phyloP scores from a whole-genome alignment of 2,113 vertebrate genomes.

The Passer domesticus region DNA sequence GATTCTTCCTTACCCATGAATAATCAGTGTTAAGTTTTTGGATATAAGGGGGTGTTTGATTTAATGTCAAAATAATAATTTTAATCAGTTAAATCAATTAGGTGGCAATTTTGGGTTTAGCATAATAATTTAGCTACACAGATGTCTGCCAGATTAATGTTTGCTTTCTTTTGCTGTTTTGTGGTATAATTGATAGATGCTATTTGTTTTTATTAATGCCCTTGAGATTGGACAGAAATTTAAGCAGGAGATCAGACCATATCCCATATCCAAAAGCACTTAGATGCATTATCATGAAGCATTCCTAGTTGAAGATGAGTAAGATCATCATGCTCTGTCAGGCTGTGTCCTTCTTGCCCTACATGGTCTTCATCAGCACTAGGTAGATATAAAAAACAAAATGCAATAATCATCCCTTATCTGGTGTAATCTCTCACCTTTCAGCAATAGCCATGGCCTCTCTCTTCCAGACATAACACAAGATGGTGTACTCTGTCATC shows the following conservation, averaged over 20 bases:
- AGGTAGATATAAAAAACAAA: not conserved
- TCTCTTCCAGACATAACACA: not conserved
- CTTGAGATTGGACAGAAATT: not conserved
- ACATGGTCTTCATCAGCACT: not conserved
- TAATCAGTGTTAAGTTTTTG: not conserved
- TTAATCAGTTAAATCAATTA: not conserved
- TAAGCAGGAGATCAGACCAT: not conserved
- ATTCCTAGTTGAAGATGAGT: not conserved
- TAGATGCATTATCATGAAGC: not conserved
- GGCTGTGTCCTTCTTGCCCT: not conserved
- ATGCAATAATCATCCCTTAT: not conserved
- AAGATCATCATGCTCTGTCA: not conserved
- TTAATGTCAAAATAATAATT: not conserved
- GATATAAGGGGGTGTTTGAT: not conserved
- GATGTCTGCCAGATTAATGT: not conserved
- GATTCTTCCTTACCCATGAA: not conserved
- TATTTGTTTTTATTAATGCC: not conserved
- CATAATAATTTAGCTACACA: not conserved
- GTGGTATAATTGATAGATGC: rapidly evolving
- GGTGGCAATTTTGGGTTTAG: not conserved
- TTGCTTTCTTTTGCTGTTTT: not conserved
- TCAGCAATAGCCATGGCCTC: not conserved
- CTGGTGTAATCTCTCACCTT: not conserved
- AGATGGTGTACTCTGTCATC: not conserved
- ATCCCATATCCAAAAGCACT: not conserved